Evolutionary conservation across 2,888 invertebrate species (phyloP).

Genomic region (Drosophila leonis): DNA sequence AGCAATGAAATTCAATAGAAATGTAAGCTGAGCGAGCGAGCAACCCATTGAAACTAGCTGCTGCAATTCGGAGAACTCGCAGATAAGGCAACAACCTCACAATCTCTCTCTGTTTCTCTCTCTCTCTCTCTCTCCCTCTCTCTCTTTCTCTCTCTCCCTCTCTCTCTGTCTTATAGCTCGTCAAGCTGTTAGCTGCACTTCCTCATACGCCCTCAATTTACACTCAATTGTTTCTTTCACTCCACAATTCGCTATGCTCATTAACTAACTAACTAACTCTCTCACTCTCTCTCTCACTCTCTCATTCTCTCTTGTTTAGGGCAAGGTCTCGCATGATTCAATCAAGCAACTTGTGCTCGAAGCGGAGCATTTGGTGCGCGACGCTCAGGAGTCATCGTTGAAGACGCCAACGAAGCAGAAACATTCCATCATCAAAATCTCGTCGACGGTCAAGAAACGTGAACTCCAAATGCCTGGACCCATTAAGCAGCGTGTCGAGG

Average conservation of each 20-base stretch:
- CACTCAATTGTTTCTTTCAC: conserved; percentile 28
- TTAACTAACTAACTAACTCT: conserved; percentile 42
- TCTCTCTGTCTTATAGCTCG: background rate
- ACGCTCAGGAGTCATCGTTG: conserved; percentile 81
- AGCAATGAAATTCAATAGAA: background rate
- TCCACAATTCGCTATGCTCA: conserved; percentile 67
- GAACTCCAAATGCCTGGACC: conserved; percentile 84
- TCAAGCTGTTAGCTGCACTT: conserved; percentile 22
- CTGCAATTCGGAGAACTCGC: conserved; percentile 3
- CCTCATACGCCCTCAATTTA: conserved; percentile 20
- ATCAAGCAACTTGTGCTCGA: conserved; percentile 92
- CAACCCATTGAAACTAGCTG: background rate
- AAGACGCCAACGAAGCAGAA: conserved; percentile 85
- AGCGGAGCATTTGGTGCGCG: conserved; percentile 92
- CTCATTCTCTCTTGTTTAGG: conserved; percentile 56
- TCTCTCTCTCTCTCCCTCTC: background rate
- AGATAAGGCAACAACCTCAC: conserved; percentile 23
- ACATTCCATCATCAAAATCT: conserved; percentile 83
- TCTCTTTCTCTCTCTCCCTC: background rate
- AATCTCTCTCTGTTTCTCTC: background rate
- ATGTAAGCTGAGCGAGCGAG: conserved; percentile 4
- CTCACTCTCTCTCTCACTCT: conserved; percentile 15
- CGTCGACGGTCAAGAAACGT: conserved; percentile 84
- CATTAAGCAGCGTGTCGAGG: conserved; percentile 85
- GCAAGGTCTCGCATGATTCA: conserved; percentile 87